Evolutionary conservation across 2,113 vertebrate genomes (phyloP).

Genomic region (Coracopsis vasa): DNA sequence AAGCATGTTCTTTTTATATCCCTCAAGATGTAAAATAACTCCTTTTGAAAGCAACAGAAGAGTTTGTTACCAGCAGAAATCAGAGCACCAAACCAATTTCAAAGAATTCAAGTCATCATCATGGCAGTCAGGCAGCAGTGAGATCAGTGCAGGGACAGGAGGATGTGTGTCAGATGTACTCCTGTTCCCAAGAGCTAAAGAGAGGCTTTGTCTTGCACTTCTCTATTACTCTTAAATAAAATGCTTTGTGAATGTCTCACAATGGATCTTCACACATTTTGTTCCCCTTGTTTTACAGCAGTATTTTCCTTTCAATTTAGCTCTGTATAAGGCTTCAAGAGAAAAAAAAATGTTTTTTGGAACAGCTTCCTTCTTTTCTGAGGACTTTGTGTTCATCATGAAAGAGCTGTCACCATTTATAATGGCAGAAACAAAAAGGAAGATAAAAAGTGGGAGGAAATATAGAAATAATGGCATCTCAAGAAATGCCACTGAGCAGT

Average conservation of each 20-base stretch:
- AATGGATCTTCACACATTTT: background rate
- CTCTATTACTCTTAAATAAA: background rate
- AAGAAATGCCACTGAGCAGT: background rate
- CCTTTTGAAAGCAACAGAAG: background rate
- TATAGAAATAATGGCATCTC: background rate
- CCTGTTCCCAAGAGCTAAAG: background rate
- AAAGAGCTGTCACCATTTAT: background rate
- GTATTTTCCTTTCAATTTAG: background rate
- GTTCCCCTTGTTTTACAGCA: background rate
- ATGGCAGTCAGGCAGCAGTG: background rate
- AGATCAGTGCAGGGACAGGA: background rate
- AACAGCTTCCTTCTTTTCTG: background rate
- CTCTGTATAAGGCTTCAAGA: background rate
- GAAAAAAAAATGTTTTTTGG: background rate
- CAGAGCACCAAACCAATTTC: background rate
- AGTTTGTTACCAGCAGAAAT: background rate
- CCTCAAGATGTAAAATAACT: background rate
- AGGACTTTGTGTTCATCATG: background rate
- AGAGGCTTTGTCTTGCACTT: background rate
- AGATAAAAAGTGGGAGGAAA: background rate
- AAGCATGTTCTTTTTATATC: background rate
- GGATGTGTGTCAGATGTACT: background rate
- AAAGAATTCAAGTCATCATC: accelerated
- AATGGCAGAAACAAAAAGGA: background rate
- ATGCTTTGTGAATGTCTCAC: background rate